These are phyloP conservation scores for Corythaixoides concolor DNA, from an alignment of 2,113 vertebrate species.

Conservation along the genomic window DNA sequence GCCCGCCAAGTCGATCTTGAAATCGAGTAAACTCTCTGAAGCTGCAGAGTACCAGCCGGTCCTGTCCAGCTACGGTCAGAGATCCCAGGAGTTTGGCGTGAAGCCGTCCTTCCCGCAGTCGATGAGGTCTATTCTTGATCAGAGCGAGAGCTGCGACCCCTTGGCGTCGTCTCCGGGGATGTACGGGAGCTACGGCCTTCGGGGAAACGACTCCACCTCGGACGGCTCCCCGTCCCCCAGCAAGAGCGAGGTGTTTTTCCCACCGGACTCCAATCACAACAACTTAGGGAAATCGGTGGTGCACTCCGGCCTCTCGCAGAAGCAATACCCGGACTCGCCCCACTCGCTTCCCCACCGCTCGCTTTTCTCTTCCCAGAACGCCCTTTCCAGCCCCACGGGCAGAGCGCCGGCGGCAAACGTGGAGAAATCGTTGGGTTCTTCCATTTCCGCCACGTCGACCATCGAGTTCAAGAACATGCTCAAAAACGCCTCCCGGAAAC, in stretches of 20 bases:
- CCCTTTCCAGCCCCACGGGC: conserved; percentile 56
- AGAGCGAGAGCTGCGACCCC: conserved; percentile 65
- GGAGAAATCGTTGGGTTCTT: conserved; percentile 70
- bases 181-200: conserved; percentile 67
- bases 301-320: conserved; percentile 67
- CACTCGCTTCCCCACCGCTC: conserved; percentile 69
- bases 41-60: conserved; percentile 69
- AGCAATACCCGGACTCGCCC: conserved; percentile 77
- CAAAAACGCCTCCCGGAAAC: conserved; percentile 80
- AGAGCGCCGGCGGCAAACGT: background rate
- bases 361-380: conserved; percentile 66
- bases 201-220: conserved; percentile 67
- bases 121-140: conserved; percentile 70
- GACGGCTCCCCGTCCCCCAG: conserved; percentile 71
- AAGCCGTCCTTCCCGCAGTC: conserved; percentile 71
- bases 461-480: conserved; percentile 86
- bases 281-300: conserved; percentile 52
- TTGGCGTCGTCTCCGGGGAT: conserved; percentile 67
- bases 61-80: conserved; percentile 68
- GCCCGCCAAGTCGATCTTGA: conserved; percentile 77
- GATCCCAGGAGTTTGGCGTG: conserved; percentile 68
- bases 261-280: conserved; percentile 75
- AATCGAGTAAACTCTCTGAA: conserved; percentile 72
- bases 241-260: conserved; percentile 77
- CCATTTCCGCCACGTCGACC: conserved; percentile 78